Percentiles rank a stretch among this genome's conserved stretches.
Evolutionary conservation across 1,140 invertebrate species (phyloP).

Genomic region (Pseudomyrmex pallidus): DNA sequence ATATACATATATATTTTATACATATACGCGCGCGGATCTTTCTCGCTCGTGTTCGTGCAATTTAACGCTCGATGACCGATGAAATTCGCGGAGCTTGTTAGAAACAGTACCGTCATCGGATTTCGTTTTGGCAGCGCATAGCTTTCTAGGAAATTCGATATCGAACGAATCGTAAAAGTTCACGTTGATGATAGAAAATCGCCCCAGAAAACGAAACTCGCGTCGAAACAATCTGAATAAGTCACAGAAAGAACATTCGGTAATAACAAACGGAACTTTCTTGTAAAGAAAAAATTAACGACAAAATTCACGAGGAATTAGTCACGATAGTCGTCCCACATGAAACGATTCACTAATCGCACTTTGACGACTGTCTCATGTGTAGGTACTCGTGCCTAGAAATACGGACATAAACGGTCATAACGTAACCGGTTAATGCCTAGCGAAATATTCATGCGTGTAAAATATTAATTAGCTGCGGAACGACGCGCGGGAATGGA

Average conservation of each 20-base stretch:
- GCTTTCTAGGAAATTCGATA: constrained; percentile 47
- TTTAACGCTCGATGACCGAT: neutral
- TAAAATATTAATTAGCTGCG: constrained; percentile 43
- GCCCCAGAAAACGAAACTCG: neutral
- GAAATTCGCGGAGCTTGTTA: constrained; percentile 36
- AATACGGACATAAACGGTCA: neutral
- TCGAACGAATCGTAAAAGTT: neutral
- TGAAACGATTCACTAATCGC: constrained; percentile 12
- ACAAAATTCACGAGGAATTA: neutral
- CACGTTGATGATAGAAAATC: constrained; percentile 12
- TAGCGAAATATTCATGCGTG: constrained; percentile 38
- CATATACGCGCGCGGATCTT: too few species aligned
- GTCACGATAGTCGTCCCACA: neutral
- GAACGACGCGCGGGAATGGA: neutral
- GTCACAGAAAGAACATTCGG: too few species aligned
- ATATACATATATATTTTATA: too few species aligned
- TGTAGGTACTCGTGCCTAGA: neutral
- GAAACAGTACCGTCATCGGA: constrained; percentile 24
- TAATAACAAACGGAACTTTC: too few species aligned
- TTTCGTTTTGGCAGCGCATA: constrained; percentile 31
- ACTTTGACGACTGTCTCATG: constrained; percentile 20
- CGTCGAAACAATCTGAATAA: neutral
- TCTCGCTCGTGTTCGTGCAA: constrained; percentile 13
- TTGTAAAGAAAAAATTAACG: constrained; percentile 24
- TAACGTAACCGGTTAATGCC: constrained; percentile 27